phyloP scores from a whole-genome alignment of 2,888 invertebrate genomes.

The Sphaerophoria taeniata region DNA sequence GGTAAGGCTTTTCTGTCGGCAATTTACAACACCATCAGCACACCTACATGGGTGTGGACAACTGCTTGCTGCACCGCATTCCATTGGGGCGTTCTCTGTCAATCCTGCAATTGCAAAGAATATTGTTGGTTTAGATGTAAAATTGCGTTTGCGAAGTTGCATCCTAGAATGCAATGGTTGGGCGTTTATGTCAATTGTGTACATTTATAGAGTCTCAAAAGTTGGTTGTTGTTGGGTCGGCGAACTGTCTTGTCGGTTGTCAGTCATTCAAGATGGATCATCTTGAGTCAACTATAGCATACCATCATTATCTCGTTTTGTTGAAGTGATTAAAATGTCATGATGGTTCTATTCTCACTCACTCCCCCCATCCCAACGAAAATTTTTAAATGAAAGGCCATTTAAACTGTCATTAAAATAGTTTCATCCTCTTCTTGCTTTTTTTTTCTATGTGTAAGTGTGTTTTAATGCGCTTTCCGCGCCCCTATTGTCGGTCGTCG shows the following conservation, averaged over 20 bases:
- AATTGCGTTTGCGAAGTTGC: conserved; percentile 54
- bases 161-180: conserved; percentile 39
- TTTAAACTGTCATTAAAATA: conserved; percentile 56
- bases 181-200: conserved; percentile 58
- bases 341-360: conserved; percentile 43
- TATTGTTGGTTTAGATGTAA: conserved; percentile 26
- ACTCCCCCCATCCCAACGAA: not conserved
- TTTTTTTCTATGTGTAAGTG: not conserved
- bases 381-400: conserved; percentile 17
- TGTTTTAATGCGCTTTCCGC: conserved; percentile 32
- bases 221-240: conserved; percentile 32
- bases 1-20: conserved; percentile 94
- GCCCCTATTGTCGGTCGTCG: conserved; percentile 22
- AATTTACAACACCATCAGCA: conserved; percentile 97
- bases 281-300: conserved; percentile 28
- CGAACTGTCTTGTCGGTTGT: conserved; percentile 51
- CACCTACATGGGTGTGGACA: conserved; percentile 99
- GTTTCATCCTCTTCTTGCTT: not conserved
- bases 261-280: conserved; percentile 25
- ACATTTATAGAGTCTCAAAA: not conserved
- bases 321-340: conserved; percentile 61
- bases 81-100: conserved; percentile 88
- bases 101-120: conserved; percentile 83
- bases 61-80: conserved; percentile 91
- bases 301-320: conserved; percentile 57